Conservation (phyloP, 2,113 vertebrate species). For the Emydura subglobosa region DNA sequence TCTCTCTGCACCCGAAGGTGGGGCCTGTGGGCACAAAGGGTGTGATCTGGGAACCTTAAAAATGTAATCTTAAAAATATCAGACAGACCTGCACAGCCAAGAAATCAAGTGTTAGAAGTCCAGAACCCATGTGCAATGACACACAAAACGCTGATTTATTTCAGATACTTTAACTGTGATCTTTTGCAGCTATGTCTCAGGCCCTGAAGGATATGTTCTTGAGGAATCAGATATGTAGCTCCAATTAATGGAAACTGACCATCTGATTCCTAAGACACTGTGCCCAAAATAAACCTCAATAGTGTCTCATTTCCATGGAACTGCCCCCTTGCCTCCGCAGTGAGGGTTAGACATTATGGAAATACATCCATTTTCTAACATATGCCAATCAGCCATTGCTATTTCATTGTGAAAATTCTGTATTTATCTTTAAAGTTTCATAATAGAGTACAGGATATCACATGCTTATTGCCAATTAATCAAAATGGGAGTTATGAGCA, state of each 20-base stretch:
- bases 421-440: background rate
- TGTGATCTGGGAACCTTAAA: background rate
- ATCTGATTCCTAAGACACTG: background rate
- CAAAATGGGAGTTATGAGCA: background rate
- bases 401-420: background rate
- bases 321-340: background rate
- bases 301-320: background rate
- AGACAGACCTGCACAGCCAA: background rate
- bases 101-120: background rate
- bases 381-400: background rate
- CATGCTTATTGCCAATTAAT: background rate
- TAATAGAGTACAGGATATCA: background rate
- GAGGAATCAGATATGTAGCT: background rate
- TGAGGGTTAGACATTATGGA: background rate
- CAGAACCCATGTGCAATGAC: background rate
- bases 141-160: background rate
- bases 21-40: background rate
- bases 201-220: background rate
- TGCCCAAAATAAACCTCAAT: background rate
- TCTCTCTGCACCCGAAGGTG: background rate
- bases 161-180: background rate
- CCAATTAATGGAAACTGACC: background rate
- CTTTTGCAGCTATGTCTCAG: background rate
- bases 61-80: background rate
- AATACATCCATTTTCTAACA: background rate